Evolutionary conservation across 2,888 invertebrate genomes (phyloP), one percentile per base, ranked within the genome.

Genomic region (Gibbula magus): DNA sequence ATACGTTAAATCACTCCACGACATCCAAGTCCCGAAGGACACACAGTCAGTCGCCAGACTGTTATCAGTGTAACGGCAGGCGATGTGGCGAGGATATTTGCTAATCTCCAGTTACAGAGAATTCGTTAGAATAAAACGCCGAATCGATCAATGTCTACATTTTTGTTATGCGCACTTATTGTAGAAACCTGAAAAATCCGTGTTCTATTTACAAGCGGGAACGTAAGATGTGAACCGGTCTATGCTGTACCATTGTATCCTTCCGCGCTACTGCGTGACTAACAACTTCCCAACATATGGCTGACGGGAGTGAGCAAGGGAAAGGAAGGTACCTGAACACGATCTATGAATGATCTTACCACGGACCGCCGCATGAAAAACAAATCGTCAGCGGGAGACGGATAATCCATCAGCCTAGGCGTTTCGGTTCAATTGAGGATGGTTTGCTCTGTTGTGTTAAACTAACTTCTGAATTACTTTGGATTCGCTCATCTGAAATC

Each of bases 271-370:
- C 61, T 61, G 61, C n/a, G 61, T 61, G 61, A 61, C 61, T 61
- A 61, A 61, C 61, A 61, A 61, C 61, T 61, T 25, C 61, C 61
- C 5, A 56, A 22, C 61, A 61, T 61, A 61, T 61, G 61, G 61
- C 29, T 18, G 29, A 22, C 5, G 29, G 61, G 61, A 61, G 25
- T 5, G 18, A 25, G 22, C 25, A 25, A 22, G 13, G 25, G 25
- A 61, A 25, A 13, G 61, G 16, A 61, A 13, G 29, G 18, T 25
- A 29, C 22, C 10, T 8, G 22, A 61, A 29, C 61, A 16, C n/a
- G 61, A 61, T 32, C 61, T 32, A 25, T 16, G 29, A 25, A 61
- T 61, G 61, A 61, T 61, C 61, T 32, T 32, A 29, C 29, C 61
- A 16, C 61, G 16, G 18, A 29, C 16, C 29, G 20, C 61, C 29